phyloP scores from a whole-genome alignment of 2,888 invertebrate genomes.

The Drosophila anomelani region DNA sequence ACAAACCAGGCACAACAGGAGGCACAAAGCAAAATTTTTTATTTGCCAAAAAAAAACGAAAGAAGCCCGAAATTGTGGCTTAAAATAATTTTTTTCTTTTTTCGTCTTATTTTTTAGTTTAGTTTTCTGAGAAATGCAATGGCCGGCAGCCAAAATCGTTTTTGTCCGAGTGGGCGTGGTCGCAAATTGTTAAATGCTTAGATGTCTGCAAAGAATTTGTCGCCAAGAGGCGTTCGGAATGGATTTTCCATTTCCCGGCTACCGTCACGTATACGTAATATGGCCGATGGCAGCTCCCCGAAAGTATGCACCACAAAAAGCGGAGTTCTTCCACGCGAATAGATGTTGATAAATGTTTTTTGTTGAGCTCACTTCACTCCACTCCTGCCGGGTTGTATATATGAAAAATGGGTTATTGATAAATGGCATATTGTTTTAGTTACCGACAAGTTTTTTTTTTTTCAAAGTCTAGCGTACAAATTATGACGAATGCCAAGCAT shows the following conservation, averaged over 20 bases:
- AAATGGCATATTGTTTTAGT: constrained; percentile 38
- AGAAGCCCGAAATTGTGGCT: constrained; percentile 50
- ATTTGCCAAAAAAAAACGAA: constrained; percentile 19
- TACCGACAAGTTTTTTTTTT: constrained; percentile 11
- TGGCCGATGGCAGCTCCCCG: constrained; percentile 36
- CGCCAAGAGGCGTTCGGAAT: constrained; percentile 45
- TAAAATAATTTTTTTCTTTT: constrained; percentile 41
- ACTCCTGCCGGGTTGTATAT: not conserved
- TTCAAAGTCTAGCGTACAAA: constrained; percentile 11
- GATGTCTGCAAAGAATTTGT: constrained; percentile 49
- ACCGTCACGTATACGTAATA: constrained; percentile 47
- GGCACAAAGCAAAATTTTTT: constrained; percentile 56
- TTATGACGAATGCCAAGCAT: constrained; percentile 15
- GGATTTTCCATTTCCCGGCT: constrained; percentile 35
- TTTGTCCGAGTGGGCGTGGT: constrained; percentile 35
- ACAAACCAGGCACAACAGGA: constrained; percentile 48
- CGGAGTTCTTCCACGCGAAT: constrained; percentile 6
- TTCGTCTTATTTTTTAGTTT: constrained; percentile 16
- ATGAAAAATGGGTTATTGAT: constrained; percentile 36
- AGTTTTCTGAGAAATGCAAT: constrained; percentile 58
- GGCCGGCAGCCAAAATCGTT: constrained; percentile 32
- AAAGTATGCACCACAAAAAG: constrained; percentile 24
- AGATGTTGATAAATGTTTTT: constrained; percentile 40
- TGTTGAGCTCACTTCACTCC: constrained; percentile 16
- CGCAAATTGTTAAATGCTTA: constrained; percentile 54